phyloP scores from a whole-genome alignment of 2,888 invertebrate genomes.

The Hirudinaria manillensis region DNA sequence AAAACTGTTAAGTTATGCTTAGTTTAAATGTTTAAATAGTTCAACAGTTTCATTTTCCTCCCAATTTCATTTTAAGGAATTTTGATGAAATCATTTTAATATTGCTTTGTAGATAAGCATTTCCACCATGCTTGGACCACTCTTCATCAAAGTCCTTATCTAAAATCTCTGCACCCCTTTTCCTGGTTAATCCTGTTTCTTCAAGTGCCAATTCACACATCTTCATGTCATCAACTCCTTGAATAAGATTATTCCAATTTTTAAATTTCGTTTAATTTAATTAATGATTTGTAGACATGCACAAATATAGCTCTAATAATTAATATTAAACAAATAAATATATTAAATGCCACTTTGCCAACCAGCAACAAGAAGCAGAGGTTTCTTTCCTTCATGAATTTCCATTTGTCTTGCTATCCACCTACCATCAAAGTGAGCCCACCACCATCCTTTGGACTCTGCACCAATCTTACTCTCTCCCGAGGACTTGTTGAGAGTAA shows the following conservation, averaged over 20 bases:
- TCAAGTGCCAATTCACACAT: constrained; percentile 95
- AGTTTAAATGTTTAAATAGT: too few species aligned
- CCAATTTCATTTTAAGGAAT: constrained; percentile 35
- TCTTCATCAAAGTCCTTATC: constrained; percentile 89
- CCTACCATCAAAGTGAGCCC: constrained; percentile 95
- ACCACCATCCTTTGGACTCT: constrained; percentile 72
- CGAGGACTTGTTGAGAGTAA: constrained; percentile 68
- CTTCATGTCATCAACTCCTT: constrained; percentile 93
- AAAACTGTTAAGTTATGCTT: too few species aligned
- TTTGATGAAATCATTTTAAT: constrained; percentile 36
- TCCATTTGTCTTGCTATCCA: constrained; percentile 97
- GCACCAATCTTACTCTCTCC: constrained; percentile 48
- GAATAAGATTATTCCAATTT: constrained; percentile 46
- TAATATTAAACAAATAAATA: too few species aligned
- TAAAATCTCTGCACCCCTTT: constrained; percentile 89
- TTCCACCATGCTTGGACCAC: constrained; percentile 78
- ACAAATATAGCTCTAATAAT: too few species aligned
- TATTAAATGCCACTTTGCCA: constrained; percentile 27
- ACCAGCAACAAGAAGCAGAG: constrained; percentile 84
- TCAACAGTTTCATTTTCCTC: constrained; percentile 9
- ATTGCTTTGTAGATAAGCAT: constrained; percentile 35
- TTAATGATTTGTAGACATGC: too few species aligned
- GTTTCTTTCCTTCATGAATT: constrained; percentile 82
- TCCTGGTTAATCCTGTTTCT: constrained; percentile 88
- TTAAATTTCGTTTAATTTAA: not conserved